Base-by-base conservation (phyloP, 1,140 invertebrate genomes). In the Apis cerana region DNA sequence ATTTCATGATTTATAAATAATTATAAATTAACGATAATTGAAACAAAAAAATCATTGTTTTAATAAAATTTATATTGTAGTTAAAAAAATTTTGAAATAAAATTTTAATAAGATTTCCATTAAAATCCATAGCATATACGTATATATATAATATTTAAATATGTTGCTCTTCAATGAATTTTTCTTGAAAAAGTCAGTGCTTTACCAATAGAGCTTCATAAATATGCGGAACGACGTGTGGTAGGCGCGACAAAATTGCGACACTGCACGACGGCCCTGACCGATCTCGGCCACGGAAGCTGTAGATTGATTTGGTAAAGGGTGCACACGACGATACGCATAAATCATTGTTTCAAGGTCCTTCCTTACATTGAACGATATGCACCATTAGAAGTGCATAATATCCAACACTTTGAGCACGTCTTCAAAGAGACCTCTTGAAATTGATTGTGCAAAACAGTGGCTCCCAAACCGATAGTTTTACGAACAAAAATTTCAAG, bases 331-430 rank as follows among this genome's bases (percentile, higher is more conserved):
- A 17, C 27, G 77, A 76, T 77, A 76, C 68, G 82, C 69, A 74
- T 80, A 74, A 87, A 87, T 79, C 75, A 87, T 87, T 76, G 86
- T 69, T 79, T 85, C 86, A 87, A 87, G 86, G 86, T 87, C 86
- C 83, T 67, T 83, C 68, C 85, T 87, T 80, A 71, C 70, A 70
- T 17, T 21, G 8, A 59, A 71, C 54, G 56, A 48, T 58, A 48
- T 58, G 62, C 17, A 80, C 17, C 33, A 58, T 56, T 56, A 58
- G 54, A 27, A 2, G 23, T 56, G 62, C 52, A 54, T 65, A 48
- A 67, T 75, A 48, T 58, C 23, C 52, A 81, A 50, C 68, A 67
- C 48, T 50, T 56, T 33, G 33, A 58, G 43, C 10, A 9, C 48
- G 11, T 62, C 68, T 71, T 71, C 67, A 33, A 79, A 62, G 58